A percentile compares a stretch with the other conserved stretches of the same genome.
phyloP scores from a whole-genome alignment of 2,113 vertebrate genomes.

The Meles meles region DNA sequence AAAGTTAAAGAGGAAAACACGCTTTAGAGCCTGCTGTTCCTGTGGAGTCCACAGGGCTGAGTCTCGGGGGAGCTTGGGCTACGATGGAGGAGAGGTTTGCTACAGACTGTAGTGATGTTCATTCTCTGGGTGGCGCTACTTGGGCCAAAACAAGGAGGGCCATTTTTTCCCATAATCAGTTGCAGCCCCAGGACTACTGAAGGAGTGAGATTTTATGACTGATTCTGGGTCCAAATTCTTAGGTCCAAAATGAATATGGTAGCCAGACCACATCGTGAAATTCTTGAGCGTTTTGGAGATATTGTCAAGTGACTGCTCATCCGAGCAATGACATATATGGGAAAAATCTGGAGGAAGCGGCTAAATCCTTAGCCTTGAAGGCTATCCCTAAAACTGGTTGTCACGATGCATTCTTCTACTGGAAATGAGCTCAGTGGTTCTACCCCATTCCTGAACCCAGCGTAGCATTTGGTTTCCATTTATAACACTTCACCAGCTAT shows the following conservation, averaged over 20 bases:
- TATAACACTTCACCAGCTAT: background rate
- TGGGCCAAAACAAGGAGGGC: background rate
- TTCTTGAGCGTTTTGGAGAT: background rate
- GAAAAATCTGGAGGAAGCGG: background rate
- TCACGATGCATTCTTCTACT: background rate
- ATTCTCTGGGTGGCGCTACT: background rate
- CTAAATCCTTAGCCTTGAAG: background rate
- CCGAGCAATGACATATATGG: background rate
- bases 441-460: background rate
- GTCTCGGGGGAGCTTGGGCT: rapidly evolving
- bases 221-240: background rate
- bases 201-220: background rate
- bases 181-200: background rate
- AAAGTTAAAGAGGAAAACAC: background rate
- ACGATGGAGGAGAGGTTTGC: too few species aligned
- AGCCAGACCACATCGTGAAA: rapidly evolving
- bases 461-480: background rate
- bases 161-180: background rate
- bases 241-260: background rate
- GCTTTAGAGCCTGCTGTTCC: background rate
- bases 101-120: background rate
- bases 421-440: background rate
- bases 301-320: too few species aligned
- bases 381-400: background rate
- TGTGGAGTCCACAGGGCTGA: background rate